Evolutionary conservation across 2,797 vertebrate genomes (phyloP).

Genomic region (Mormyrus hasselquistii): DNA sequence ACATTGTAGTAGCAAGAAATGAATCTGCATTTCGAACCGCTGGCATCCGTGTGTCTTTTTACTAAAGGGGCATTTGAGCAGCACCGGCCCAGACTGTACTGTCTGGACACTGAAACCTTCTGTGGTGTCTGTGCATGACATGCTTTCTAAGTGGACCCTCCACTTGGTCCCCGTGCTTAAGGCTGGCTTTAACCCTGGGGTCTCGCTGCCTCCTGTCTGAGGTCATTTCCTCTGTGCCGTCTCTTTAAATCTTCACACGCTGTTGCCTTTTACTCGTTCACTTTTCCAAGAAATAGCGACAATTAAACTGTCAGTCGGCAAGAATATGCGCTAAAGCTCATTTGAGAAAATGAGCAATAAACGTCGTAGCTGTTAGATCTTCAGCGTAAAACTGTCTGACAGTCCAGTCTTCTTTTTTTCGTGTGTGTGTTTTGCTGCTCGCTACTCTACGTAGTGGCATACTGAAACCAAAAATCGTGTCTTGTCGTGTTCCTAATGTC

Average conservation of each 20-base stretch:
- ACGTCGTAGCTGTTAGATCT: background rate
- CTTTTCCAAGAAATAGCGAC: background rate
- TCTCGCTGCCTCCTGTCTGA: background rate
- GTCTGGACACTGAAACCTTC: background rate
- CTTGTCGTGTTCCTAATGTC: conserved; percentile 32
- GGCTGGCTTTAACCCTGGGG: background rate
- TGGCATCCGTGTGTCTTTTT: background rate
- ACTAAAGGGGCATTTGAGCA: background rate
- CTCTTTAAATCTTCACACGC: background rate
- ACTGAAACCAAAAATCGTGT: conserved; percentile 33
- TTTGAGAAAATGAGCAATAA: background rate
- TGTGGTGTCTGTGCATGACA: background rate
- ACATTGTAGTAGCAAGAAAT: background rate
- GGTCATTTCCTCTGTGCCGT: background rate
- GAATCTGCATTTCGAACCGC: background rate
- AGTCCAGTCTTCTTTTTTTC: background rate
- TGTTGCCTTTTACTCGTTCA: background rate
- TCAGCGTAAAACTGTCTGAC: background rate
- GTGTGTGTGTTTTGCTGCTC: conserved; percentile 49
- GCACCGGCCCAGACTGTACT: background rate
- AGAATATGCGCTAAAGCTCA: background rate
- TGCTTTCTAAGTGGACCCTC: background rate
- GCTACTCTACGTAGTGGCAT: conserved; percentile 35
- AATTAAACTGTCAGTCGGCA: background rate
- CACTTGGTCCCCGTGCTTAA: background rate